phyloP scores from a whole-genome alignment of 2,797 vertebrate genomes.

The Zenarchopterus dispar region DNA sequence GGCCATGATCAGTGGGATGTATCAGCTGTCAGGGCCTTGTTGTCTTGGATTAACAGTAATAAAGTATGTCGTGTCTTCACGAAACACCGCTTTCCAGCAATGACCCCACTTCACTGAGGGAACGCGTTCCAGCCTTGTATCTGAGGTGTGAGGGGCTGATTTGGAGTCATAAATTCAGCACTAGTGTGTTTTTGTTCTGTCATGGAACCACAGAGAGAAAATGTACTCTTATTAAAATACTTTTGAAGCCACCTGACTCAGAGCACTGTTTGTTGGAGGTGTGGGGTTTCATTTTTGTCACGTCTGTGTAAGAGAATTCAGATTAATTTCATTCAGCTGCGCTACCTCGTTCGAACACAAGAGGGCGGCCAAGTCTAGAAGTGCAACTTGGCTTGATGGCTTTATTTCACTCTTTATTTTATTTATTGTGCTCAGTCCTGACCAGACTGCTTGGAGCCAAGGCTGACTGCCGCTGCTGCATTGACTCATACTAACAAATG shows the following conservation, averaged over 20 bases:
- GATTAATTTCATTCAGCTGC: slow-evolving; percentile 12
- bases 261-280: slow-evolving; percentile 1
- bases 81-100: slow-evolving; percentile 1
- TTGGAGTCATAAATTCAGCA: slow-evolving; percentile 14
- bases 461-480: slow-evolving; percentile 1
- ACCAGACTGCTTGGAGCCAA: slow-evolving; percentile 4
- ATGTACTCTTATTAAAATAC: slow-evolving; percentile 32
- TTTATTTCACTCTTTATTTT: slow-evolving; percentile 18
- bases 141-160: slow-evolving; percentile 11
- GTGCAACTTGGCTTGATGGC: neutral
- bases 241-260: slow-evolving; percentile 16
- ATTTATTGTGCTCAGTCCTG: no score
- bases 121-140: slow-evolving; percentile 15
- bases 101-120: slow-evolving; percentile 20
- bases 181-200: slow-evolving; percentile 4
- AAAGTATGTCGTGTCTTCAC: slow-evolving; percentile 17
- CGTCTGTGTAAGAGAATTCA: neutral
- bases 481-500: slow-evolving; percentile 11
- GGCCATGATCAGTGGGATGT: neutral
- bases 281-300: neutral
- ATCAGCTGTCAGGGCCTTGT: neutral
- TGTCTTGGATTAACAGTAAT: slow-evolving; percentile 4
- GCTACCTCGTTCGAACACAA: slow-evolving; percentile 53
- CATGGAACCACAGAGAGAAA: slow-evolving; percentile 21
- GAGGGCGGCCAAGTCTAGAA: slow-evolving; percentile 12